These are phyloP conservation scores for Melangyna quadrimaculata DNA, from an alignment of 2,888 invertebrate genomes.

Conservation along the genomic window DNA sequence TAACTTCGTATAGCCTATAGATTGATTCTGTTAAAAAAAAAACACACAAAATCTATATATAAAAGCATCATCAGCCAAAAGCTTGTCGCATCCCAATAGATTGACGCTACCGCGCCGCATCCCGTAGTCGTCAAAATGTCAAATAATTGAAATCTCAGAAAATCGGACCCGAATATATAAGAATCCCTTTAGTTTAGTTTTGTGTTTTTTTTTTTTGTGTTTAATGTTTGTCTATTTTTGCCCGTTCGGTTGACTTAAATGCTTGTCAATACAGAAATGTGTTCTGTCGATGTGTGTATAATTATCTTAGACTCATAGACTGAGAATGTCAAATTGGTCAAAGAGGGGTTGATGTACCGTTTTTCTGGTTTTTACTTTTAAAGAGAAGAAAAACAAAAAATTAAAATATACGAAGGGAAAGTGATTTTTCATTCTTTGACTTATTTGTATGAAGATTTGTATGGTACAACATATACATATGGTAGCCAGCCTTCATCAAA, in stretches of 20 bases:
- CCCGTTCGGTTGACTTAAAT: conserved; percentile 56
- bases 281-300: conserved; percentile 3
- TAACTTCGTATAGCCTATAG: neutral
- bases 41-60: neutral
- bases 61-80: conserved; percentile 19
- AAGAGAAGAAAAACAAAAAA: neutral
- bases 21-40: conserved; percentile 40
- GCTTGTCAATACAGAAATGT: conserved; percentile 59
- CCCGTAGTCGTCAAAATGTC: conserved; percentile 47
- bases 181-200: conserved; percentile 53
- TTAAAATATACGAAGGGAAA: conserved; percentile 23
- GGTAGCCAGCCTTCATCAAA: neutral
- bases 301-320: conserved; percentile 36
- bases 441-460: conserved; percentile 6
- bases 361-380: conserved; percentile 2
- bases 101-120: conserved; percentile 44
- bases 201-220: neutral
- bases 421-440: conserved; percentile 35
- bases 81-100: conserved; percentile 37
- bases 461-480: neutral
- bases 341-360: conserved; percentile 21
- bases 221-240: conserved; percentile 10
- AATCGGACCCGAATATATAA: conserved; percentile 22
- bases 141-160: conserved; percentile 56
- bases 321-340: conserved; percentile 48